Percentiles rank a stretch among this genome's conserved stretches.
Conservation (phyloP, 1,140 invertebrate species). For the Acromyrmex heyeri region DNA sequence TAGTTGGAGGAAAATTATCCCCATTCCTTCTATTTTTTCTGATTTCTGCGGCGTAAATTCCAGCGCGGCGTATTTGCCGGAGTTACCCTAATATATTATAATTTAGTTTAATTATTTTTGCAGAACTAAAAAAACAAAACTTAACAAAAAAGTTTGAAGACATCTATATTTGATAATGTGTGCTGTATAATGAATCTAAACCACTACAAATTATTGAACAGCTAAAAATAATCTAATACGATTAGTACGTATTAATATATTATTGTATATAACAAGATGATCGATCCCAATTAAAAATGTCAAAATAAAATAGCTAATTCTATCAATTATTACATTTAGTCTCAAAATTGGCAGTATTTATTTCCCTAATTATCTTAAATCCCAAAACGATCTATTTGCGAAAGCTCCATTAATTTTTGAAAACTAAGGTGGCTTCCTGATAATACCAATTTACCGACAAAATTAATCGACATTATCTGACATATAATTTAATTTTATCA, state of each 20-base stretch:
- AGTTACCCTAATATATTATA: neutral
- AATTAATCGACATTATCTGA: slow-evolving; percentile 2
- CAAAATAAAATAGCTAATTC: neutral
- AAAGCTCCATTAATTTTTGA: neutral
- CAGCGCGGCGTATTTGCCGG: no score
- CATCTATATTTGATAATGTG: neutral
- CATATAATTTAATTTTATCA: neutral
- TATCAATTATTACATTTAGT: neutral
- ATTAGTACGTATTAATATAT: neutral
- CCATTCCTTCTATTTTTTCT: no score
- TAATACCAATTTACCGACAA: slow-evolving; percentile 21
- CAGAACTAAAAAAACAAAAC: neutral
- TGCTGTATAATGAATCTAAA: neutral
- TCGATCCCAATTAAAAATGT: neutral
- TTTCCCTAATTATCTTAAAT: slow-evolving; percentile 31
- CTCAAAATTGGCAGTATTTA: slow-evolving; percentile 22
- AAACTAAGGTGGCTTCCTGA: neutral
- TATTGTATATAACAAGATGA: neutral
- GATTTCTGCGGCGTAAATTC: no score
- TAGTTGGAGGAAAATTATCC: no score
- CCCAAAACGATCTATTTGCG: neutral
- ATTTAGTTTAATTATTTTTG: neutral
- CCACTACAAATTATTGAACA: neutral
- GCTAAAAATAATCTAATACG: slow-evolving; percentile 3
- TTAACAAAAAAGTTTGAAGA: neutral